Percentiles rank a stretch among this genome's conserved stretches.
These are phyloP conservation scores for Turritopsis dohrnii DNA, from an alignment of 30 jellyfish, hydroid and myxozoan species.

Conservation along the genomic window DNA sequence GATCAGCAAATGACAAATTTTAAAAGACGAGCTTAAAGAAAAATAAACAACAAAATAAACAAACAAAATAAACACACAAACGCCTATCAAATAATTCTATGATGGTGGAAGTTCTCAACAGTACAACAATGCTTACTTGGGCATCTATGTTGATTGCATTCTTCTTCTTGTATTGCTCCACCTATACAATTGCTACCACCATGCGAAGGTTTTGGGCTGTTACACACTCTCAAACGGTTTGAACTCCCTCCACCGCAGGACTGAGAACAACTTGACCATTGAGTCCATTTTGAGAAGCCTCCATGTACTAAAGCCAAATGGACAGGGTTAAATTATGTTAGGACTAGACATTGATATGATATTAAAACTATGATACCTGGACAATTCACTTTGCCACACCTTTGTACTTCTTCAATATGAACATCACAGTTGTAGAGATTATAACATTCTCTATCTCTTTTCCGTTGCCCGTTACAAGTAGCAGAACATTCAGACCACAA, in stretches of 20 bases:
- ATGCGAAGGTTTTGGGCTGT: not conserved
- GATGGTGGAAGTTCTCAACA: not conserved
- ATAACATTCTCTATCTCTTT: not conserved
- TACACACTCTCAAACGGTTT: not conserved
- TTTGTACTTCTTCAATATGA: not conserved
- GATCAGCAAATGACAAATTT: not conserved
- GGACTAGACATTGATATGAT: too few relatives aligned
- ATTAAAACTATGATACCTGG: not conserved
- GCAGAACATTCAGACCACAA: not conserved
- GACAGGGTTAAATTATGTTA: not conserved
- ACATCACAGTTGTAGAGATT: not conserved
- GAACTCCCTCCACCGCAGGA: conserved; percentile 1
- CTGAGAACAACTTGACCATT: conserved; percentile 5
- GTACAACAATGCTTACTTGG: not conserved
- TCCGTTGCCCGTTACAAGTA: not conserved
- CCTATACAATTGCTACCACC: conserved; percentile 14
- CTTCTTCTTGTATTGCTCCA: not conserved
- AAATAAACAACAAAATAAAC: not conserved
- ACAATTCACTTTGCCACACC: not conserved
- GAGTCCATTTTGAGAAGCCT: conserved; percentile 14
- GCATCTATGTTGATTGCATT: conserved; percentile 11
- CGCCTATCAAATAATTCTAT: not conserved
- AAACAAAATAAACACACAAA: not conserved
- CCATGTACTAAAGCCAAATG: conserved; percentile 11
- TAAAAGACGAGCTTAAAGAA: not conserved